Base-by-base conservation (phyloP, 1,140 invertebrate species). In the Trinorchestia longiramus region DNA sequence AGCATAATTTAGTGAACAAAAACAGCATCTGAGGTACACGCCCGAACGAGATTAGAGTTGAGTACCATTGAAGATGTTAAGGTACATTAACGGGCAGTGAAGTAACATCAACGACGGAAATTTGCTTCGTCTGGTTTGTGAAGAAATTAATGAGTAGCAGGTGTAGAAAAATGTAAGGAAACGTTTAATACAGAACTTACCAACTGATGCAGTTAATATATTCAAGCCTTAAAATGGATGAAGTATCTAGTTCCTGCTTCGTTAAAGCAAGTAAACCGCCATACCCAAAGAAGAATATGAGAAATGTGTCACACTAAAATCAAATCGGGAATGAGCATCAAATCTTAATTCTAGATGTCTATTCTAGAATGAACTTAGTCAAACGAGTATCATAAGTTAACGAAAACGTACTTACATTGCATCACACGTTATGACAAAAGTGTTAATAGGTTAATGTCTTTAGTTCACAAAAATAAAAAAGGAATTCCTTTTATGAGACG, bases 51-150 rank as follows among this genome's bases (percentile, higher is more conserved):
- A 42, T 17, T 42, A 11, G 43, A 17, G 88, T 11, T 11, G 41
- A 90, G 88, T 42, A 90, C 41, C 41, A 43, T 42, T 90, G 88
- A 90, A 90, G 88, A 90, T 42, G 6, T 77, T 90, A 90, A 41
- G 88, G 88, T 41, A 42, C 88, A 90, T 43, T 90, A 41, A 90
- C 43, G 88, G 3, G 88, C 88, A 90, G 43, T 90, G 88, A 90
- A 90, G 4, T 42, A 90, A 90, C 88, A 90, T 15, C 28, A 43
- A 41, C 36, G 88, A 90, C 88, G 43, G 43, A 36, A 90, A 8
- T 90, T 90, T 41, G 28, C 43, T 41, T 8, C 88, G 43, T n/a
- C n/a, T n/a, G n/a, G n/a, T 90, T 90, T 90, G 43, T 90, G n/a
- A 90, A 43, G n/a, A 42, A 43, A 90, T 90, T 90, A 17, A 90